phyloP scores from a whole-genome alignment of 2,888 invertebrate species.

The Dasysyrphus tricinctus region DNA sequence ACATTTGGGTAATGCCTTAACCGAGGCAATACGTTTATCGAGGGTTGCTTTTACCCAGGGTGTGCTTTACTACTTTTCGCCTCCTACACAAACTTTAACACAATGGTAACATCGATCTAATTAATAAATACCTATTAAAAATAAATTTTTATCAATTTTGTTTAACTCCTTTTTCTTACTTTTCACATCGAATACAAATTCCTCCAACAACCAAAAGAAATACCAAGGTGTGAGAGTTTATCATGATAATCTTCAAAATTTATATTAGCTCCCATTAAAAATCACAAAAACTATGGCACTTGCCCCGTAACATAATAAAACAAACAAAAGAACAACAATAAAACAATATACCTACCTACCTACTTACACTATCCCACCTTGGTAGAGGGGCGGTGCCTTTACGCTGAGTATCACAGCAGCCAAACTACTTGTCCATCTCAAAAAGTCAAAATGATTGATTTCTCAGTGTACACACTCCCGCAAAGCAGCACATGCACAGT shows the following conservation, averaged over 20 bases:
- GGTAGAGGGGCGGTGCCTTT: conserved; percentile 63
- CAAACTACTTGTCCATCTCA: conserved; percentile 67
- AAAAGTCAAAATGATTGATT: conserved; percentile 73
- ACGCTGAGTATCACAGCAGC: conserved; percentile 46
- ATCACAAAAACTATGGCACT: conserved; percentile 6
- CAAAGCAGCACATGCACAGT: background rate
- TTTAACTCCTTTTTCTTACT: background rate
- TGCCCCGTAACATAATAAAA: background rate
- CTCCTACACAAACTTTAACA: too few relatives aligned
- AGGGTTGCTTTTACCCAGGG: too few relatives aligned
- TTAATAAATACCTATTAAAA: background rate
- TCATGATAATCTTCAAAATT: conserved; percentile 2
- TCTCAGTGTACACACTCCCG: conserved; percentile 27
- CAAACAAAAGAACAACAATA: conserved; percentile 24
- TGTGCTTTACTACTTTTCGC: too few relatives aligned
- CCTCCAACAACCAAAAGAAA: background rate
- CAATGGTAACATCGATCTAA: background rate
- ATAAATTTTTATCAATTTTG: background rate
- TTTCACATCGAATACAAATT: background rate
- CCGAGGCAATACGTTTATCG: too few relatives aligned
- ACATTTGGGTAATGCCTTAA: too few relatives aligned
- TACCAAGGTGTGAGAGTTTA: background rate
- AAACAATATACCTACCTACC: background rate
- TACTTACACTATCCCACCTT: conserved; percentile 40
- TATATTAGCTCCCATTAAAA: conserved; percentile 5